These are phyloP conservation scores for Arvicanthis niloticus DNA, from an alignment of 2,113 vertebrate genomes.

Conservation along the genomic window DNA sequence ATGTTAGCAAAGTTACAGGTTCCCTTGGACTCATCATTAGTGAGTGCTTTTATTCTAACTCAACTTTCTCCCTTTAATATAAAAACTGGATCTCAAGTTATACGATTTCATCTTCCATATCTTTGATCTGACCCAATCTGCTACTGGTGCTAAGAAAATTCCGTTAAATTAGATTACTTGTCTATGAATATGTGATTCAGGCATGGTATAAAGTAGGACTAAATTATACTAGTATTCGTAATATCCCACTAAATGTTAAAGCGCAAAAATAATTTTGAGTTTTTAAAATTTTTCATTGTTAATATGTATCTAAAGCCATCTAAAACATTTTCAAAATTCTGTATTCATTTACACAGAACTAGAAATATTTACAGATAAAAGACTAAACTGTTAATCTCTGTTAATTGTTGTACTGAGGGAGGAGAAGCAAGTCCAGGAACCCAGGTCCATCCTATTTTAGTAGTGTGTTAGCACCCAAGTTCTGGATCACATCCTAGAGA, in stretches of 20 bases:
- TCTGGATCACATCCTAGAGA: background rate
- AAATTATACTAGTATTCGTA: background rate
- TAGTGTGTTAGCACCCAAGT: background rate
- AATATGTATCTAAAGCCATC: background rate
- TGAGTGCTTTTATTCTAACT: background rate
- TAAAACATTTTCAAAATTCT: background rate
- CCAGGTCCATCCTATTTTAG: background rate
- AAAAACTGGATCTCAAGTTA: conserved; percentile 66
- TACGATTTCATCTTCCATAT: background rate
- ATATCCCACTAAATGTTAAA: background rate
- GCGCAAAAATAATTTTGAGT: background rate
- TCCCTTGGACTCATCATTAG: conserved; percentile 73
- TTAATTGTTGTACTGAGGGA: background rate
- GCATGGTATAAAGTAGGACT: background rate
- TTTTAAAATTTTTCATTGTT: background rate
- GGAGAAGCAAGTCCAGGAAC: background rate
- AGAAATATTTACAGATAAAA: background rate
- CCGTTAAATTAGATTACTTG: conserved; percentile 1
- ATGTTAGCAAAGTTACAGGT: conserved; percentile 48
- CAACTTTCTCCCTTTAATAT: conserved; percentile 17
- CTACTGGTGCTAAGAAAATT: background rate
- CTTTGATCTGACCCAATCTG: background rate
- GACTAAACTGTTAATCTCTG: background rate
- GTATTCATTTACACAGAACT: conserved; percentile 18
- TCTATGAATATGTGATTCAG: background rate